phyloP scores from a whole-genome alignment of 2,888 invertebrate species.

The Drosophila hamatofila region DNA sequence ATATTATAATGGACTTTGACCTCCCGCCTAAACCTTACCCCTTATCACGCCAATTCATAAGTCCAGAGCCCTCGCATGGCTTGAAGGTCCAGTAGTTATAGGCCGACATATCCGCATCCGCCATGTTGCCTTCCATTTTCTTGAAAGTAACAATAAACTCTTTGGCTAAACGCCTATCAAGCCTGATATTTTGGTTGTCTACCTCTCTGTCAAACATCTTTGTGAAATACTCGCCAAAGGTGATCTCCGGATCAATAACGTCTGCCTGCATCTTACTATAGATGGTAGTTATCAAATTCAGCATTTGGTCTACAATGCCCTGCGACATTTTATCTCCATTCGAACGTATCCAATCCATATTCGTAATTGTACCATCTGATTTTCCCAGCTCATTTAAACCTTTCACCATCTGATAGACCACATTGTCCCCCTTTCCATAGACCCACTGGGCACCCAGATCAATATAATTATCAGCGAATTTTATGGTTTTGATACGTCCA shows the following conservation, averaged over 20 bases:
- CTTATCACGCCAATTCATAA: constrained; percentile 89
- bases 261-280: constrained; percentile 66
- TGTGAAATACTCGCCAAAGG: constrained; percentile 65
- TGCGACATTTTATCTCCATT: constrained; percentile 78
- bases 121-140: constrained; percentile 82
- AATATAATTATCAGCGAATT: constrained; percentile 86
- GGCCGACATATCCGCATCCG: constrained; percentile 87
- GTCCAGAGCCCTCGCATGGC: constrained; percentile 85
- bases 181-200: constrained; percentile 51
- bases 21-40: constrained; percentile 83
- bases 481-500: constrained; percentile 87
- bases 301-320: constrained; percentile 69
- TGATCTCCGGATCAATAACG: constrained; percentile 56
- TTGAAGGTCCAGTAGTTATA: constrained; percentile 88
- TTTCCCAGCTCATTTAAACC: constrained; percentile 46
- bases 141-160: constrained; percentile 87
- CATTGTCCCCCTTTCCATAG: constrained; percentile 89
- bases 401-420: constrained; percentile 87
- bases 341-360: constrained; percentile 70
- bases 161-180: constrained; percentile 82
- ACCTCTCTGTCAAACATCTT: constrained; percentile 59
- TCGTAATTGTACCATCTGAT: constrained; percentile 36
- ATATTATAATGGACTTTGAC: background rate
- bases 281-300: constrained; percentile 78
- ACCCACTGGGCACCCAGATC: constrained; percentile 88